Base-by-base conservation (phyloP, 2,113 vertebrate genomes). In the Andinoacara biseriatus region DNA sequence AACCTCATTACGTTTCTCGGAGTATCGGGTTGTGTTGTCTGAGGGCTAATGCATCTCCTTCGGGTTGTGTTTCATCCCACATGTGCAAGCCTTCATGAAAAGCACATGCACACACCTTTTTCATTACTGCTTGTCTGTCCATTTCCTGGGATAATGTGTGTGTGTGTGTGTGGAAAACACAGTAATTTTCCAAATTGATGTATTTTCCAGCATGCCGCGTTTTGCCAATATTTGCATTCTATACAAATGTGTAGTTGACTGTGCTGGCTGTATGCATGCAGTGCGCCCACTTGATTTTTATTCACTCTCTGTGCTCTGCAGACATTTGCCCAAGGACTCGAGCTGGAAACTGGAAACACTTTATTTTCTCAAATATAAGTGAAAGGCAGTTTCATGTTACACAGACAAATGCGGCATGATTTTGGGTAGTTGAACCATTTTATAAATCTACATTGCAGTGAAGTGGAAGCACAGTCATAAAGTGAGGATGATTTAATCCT, bases 141-240 rank as follows among this genome's bases (percentile, higher is more conserved):
- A 63, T 67, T 87, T 87, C 72, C 65, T 80, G 76, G 85, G 72
- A 78, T 88, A 74, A 61, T 61, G 20, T 46, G 43, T 69, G 75
- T 52, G 35, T 77, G 78, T 40, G 35, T 65, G 61, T 29, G 85
- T 86, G 87, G 63, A 91, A 93, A 91, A 90, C 78, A 26, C 61
- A 74, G 84, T 56, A 7, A 80, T 92, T 94, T 94, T 92, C 90
- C 93, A 93, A 90, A 78, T 80, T 63, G 3, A 74, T 90, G 89
- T 90, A 91, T 93, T 95, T 94, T 94, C 90, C 91, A 94, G 80
- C 22, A 29, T 85, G 76, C 89, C 43, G 31, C 78, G 80, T 86
- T 87, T 76, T 92, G 82, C 90, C 92, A 92, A 83, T 85, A 83
- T 93, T 91, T 87, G 87, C 90, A 83, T 92, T 90, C 69, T 87